Base-by-base conservation (phyloP, 2,888 invertebrate genomes). In the Drosophila ezoana region DNA sequence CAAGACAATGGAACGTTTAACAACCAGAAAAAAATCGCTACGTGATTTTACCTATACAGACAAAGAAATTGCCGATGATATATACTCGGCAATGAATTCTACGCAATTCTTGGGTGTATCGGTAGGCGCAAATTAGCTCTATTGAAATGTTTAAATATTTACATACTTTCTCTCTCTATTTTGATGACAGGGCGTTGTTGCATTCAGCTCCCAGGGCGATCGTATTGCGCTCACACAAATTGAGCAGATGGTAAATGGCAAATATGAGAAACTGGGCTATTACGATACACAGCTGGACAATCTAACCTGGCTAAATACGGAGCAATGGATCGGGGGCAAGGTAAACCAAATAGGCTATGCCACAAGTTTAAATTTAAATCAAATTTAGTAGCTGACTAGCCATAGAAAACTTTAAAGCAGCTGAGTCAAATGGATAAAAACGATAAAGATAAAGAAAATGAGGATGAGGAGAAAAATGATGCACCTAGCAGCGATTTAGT, bases 151-250 rank as follows among this genome's bases (percentile, higher is more conserved):
- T 13, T n/a, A 20, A 1, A 38, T 23, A 13, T 44, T 45, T 51
- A 14, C 32, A 40, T 18, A 16, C 18, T 28, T 35, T 28, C 2
- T 10, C 0, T 28, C 16, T 13, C 3, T 60, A 1, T 68, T 91
- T 93, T 14, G 28, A 8, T 8, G 8, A 28, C 28, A 99, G 99
- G 99, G 99, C 48, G 95, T 96, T 89, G 99, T 99, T 71, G 99
- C 98, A 38, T 99, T 99, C 93, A 98, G 98, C 81, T 98, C 98
- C 9, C 97, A 97, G 93, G 99, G 99, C 81, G 99, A 99, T 93
- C 95, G 99, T 87, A 99, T 99, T 90, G 99, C 99, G 48, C 94
- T 98, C 93, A 99, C 99, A 28, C 98, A 99, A 93, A 98, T 99
- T 81, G 99, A 99, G 92, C 99, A 99, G 93, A 95, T 98, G 93